phyloP scores from a whole-genome alignment of 2,888 invertebrate genomes.

The Hypercompe scribonia region DNA sequence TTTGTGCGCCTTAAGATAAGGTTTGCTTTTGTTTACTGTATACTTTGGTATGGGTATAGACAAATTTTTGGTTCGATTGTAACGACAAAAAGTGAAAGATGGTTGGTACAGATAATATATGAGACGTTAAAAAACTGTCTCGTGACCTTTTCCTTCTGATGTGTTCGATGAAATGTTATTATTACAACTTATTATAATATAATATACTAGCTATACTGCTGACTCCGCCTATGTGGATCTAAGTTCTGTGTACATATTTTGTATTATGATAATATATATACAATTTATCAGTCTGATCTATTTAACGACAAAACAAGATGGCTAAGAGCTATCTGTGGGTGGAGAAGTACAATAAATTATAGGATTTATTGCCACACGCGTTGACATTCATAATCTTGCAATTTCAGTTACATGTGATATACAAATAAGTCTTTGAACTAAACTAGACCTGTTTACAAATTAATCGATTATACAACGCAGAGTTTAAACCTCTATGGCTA shows the following conservation, averaged over 20 bases:
- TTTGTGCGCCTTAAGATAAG: not conserved
- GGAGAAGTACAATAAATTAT: not conserved
- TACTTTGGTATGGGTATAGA: not conserved
- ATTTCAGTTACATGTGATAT: too few species aligned
- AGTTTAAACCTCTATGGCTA: too few species aligned
- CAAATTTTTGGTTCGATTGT: conserved; percentile 39
- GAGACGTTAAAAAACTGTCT: conserved; percentile 57
- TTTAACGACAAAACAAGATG: not conserved
- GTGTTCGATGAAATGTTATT: not conserved
- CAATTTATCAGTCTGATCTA: not conserved
- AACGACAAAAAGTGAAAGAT: conserved; percentile 74
- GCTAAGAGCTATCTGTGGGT: not conserved
- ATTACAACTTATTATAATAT: not conserved
- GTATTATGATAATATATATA: not conserved
- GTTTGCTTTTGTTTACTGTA: not conserved
- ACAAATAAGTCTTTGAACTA: too few species aligned
- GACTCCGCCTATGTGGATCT: not conserved
- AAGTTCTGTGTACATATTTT: not conserved
- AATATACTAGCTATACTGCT: not conserved
- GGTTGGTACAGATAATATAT: conserved; percentile 66
- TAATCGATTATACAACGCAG: too few species aligned
- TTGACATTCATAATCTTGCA: not conserved
- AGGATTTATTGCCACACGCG: not conserved
- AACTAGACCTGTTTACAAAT: too few species aligned
- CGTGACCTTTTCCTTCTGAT: conserved; percentile 37